Base-by-base conservation (phyloP, 2,113 vertebrate genomes). In the Myotis davidii region DNA sequence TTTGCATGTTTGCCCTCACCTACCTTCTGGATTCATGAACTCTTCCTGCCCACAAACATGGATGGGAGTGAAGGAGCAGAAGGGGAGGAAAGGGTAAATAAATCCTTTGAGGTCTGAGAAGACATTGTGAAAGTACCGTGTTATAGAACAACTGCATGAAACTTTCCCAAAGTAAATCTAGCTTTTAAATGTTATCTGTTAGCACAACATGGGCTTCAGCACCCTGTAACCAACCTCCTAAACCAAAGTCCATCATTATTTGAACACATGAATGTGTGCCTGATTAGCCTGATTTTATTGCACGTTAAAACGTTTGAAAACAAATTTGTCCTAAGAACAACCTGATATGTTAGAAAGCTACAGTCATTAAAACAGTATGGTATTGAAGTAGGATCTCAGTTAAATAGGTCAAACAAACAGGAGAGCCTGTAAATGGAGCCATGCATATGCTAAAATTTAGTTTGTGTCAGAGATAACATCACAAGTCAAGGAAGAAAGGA, bases 91-190 rank as follows among this genome's bases (percentile, higher is more conserved):
- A 72, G 9, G 14, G 54, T 37, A 32, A 59, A 64, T 37, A 32
- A 59, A 64, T 54, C 45, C 37, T 86, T 23, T 34, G 59, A 87
- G 74, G 94, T 52, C 72, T 85, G 89, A 93, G 83, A 88, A 89
- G 82, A 85, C 50, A 65, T 52, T 52, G 14, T 72, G 48, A 78
- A 94, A 93, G n/a, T 56, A 85, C n/a, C 9, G 7, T 39, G 18
- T 87, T 93, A 37, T 10, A 81, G 84, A 96, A 94, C 73, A 94
- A 72, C 54, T 73, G 56, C 70, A 83, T 59, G 64, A 92, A 94
- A 88, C 32, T 82, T 95, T 94, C 91, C 65, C 29, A 96, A 84
- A 85, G 50, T 87, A 94, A 94, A 83, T 95, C 74, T 82, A 84
- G 48, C n/a, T 77, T 94, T 95, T 67, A 81, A 89, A 90, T 92